Percentiles rank a stretch among this genome's conserved stretches.
Evolutionary conservation across 2,797 vertebrate species (phyloP).

Genomic region (Meriones psammophilus): DNA sequence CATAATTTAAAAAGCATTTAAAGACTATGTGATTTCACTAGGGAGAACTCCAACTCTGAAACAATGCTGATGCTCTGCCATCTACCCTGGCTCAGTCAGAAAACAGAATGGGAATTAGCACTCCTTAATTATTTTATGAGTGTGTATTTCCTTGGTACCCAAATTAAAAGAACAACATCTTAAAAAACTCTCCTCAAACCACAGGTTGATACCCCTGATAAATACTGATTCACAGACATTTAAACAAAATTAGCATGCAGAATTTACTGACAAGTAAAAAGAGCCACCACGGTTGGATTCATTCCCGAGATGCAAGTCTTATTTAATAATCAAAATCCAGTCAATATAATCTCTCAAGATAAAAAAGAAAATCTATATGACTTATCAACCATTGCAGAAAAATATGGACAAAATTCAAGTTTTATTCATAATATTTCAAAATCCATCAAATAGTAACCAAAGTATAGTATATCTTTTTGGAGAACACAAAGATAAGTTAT

Average conservation of each 20-base stretch:
- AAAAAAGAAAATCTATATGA: constrained; percentile 14
- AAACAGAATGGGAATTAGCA: background rate
- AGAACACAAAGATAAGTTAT: background rate
- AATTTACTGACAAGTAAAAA: background rate
- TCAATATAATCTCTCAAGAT: background rate
- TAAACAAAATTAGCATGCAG: background rate
- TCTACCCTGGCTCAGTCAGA: background rate
- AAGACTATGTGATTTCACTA: background rate
- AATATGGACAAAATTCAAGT: background rate
- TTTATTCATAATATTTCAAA: background rate
- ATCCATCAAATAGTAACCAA: background rate
- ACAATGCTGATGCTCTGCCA: background rate
- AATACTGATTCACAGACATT: background rate
- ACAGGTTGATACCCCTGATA: background rate
- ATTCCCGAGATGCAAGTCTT: background rate
- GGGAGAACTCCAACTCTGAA: background rate
- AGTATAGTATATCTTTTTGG: background rate
- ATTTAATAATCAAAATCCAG: background rate
- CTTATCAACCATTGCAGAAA: background rate
- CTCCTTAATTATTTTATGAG: background rate
- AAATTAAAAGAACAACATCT: background rate
- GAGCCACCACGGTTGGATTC: background rate
- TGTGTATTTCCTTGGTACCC: background rate
- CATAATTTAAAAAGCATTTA: background rate
- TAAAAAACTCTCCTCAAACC: background rate